Percentiles rank a stretch among this genome's conserved stretches.
phyloP scores from a whole-genome alignment of 2,797 vertebrate genomes.

The Sardinella longiceps region DNA sequence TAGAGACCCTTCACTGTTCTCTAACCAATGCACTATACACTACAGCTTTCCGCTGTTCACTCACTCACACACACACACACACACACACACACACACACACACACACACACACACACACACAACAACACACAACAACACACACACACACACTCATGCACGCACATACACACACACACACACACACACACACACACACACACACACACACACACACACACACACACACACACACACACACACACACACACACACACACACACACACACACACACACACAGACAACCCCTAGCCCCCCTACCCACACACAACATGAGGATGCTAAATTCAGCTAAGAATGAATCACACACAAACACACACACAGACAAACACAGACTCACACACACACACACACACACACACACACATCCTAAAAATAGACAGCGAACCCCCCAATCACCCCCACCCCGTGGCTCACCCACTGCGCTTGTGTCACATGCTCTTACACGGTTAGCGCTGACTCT shows the following conservation, averaged over 20 bases:
- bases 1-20: not conserved
- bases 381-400: not conserved
- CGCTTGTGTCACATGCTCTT: conserved; percentile 4
- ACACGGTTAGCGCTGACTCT: not conserved
- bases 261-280: not conserved
- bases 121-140: too few species aligned
- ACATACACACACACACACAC: too few species aligned
- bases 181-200: too few species aligned
- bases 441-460: not conserved
- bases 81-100: not conserved
- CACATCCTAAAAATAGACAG: conserved; percentile 16
- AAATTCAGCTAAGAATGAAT: conserved; percentile 1
- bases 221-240: too few species aligned
- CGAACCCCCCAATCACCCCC: not conserved
- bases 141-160: too few species aligned
- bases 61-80: not conserved
- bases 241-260: not conserved
- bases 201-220: too few species aligned
- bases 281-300: not conserved
- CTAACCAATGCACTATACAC: not conserved
- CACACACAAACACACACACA: not conserved
- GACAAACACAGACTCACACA: not conserved
- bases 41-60: not conserved
- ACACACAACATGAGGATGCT: not conserved
- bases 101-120: too few species aligned